These are phyloP conservation scores for Argyrosomus regius DNA, from an alignment of 2,797 vertebrate genomes.

Conservation along the genomic window DNA sequence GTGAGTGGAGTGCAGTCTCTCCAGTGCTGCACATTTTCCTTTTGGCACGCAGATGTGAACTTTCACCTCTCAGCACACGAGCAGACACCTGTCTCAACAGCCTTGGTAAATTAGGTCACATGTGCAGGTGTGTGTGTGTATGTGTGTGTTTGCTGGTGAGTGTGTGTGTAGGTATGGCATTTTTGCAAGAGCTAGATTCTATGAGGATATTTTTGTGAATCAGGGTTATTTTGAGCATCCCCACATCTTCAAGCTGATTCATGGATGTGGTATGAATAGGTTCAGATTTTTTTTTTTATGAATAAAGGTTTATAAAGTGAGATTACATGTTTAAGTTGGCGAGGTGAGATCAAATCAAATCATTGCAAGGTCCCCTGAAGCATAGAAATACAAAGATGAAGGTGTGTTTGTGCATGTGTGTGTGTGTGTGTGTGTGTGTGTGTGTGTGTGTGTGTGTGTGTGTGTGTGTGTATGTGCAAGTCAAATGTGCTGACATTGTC, in stretches of 20 bases:
- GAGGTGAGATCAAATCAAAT: slow-evolving; percentile 45
- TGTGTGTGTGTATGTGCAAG: too few relatives aligned
- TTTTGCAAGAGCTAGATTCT: not conserved
- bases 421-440: not conserved
- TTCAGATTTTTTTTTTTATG: slow-evolving; percentile 1
- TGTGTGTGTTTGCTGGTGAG: slow-evolving; percentile 7
- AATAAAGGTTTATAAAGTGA: slow-evolving; percentile 25
- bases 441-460: slow-evolving; percentile 20
- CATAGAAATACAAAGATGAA: slow-evolving; percentile 27
- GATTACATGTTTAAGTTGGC: slow-evolving; percentile 21
- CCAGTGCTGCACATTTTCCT: slow-evolving; percentile 59
- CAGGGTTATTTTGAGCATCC: not conserved
- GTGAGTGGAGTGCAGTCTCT: slow-evolving; percentile 52
- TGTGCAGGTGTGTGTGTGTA: slow-evolving; percentile 47
- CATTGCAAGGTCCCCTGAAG: slow-evolving; percentile 26
- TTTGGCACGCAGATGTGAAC: slow-evolving; percentile 79
- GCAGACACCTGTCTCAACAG: slow-evolving; percentile 81
- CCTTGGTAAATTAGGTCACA: slow-evolving; percentile 69
- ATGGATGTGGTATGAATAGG: not conserved
- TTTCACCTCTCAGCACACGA: slow-evolving; percentile 67
- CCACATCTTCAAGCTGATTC: not conserved
- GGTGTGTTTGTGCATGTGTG: not conserved
- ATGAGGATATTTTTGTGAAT: slow-evolving; percentile 20
- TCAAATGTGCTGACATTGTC: slow-evolving; percentile 73
- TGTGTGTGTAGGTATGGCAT: slow-evolving; percentile 23